Evolutionary conservation across 2,888 invertebrate genomes (phyloP).

Genomic region (Drosophila meridiana): DNA sequence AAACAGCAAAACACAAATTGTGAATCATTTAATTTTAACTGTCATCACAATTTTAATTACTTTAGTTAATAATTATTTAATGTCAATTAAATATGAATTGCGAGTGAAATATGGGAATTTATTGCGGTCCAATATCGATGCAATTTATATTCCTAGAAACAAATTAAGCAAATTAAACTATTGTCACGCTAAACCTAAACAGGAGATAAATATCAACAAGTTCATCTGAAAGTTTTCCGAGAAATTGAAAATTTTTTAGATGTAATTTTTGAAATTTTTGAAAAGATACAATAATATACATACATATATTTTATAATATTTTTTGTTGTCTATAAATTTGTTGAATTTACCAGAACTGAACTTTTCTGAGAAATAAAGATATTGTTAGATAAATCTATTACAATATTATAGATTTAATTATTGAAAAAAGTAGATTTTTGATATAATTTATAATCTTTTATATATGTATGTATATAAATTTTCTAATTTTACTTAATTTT

Average conservation of each 20-base stretch:
- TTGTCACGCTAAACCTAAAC: conserved; percentile 36
- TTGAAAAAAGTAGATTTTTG: no score
- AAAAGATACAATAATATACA: no score
- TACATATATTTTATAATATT: no score
- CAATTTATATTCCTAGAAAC: conserved; percentile 33
- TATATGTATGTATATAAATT: no score
- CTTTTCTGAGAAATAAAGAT: no score
- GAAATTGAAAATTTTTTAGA: conserved; percentile 27
- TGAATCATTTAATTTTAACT: conserved; percentile 49
- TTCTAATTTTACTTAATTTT: no score
- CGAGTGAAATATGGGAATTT: conserved; percentile 12
- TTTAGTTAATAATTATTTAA: conserved; percentile 16
- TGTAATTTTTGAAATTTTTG: no score
- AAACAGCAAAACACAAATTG: conserved; percentile 18
- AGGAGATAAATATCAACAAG: neutral
- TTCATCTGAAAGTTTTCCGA: conserved; percentile 20
- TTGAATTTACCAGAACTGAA: no score
- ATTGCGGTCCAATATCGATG: conserved; percentile 6
- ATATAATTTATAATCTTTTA: no score
- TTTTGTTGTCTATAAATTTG: no score
- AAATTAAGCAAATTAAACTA: conserved; percentile 13
- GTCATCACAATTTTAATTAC: conserved; percentile 11
- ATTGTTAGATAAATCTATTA: no score
- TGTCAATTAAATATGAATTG: conserved; percentile 11
- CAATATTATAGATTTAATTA: no score